Conservation (phyloP, 1,140 invertebrate species). For the Diachasmimorpha longicaudata region DNA sequence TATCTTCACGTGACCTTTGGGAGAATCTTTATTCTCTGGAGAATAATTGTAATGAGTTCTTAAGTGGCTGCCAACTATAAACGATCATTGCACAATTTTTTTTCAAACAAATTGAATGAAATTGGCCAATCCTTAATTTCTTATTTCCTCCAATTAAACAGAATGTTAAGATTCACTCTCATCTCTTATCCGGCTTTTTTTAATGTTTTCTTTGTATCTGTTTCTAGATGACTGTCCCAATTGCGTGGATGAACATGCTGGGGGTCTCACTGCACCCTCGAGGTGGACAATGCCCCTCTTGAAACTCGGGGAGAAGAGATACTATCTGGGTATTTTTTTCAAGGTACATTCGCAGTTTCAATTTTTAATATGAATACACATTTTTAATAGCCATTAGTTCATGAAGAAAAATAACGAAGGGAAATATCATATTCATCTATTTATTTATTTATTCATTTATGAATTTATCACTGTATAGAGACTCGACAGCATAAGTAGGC, state of each 20-base stretch:
- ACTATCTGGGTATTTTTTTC: conserved; percentile 90
- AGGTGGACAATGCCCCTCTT: conserved; percentile 88
- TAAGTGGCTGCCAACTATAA: too few relatives aligned
- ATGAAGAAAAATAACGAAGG: too few relatives aligned
- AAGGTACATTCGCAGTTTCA: conserved; percentile 69
- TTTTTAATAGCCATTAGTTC: too few relatives aligned
- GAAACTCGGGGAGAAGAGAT: conserved; percentile 84
- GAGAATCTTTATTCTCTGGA: neutral
- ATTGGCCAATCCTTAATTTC: too few relatives aligned
- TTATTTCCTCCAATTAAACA: too few relatives aligned
- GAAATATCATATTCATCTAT: too few relatives aligned
- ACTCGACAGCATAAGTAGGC: too few relatives aligned
- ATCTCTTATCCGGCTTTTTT: neutral
- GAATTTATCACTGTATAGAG: too few relatives aligned
- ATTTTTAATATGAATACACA: neutral
- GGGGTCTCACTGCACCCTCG: conserved; percentile 65
- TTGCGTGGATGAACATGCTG: conserved; percentile 73
- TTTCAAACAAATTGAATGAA: too few relatives aligned
- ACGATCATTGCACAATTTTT: too few relatives aligned
- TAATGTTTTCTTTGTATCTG: conserved; percentile 25
- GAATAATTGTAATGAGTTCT: neutral
- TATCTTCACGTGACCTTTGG: too few relatives aligned
- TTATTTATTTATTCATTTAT: too few relatives aligned
- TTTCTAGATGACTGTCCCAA: conserved; percentile 73
- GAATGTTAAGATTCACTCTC: neutral